Base-by-base conservation (phyloP, 2,113 vertebrate species). In the Perca fluviatilis region DNA sequence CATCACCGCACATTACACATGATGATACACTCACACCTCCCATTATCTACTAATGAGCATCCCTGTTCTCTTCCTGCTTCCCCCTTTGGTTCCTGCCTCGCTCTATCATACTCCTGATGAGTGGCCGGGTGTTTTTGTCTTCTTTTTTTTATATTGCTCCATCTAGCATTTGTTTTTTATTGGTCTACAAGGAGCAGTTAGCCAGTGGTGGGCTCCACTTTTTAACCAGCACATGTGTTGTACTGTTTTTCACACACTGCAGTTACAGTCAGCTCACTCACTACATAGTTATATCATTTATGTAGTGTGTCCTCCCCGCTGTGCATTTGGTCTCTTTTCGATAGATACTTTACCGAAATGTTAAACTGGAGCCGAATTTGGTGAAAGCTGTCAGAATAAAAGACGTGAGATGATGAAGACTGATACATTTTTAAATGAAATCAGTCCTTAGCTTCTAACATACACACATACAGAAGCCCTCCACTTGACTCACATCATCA, bases 81-180 rank as follows among this genome's bases (percentile, higher is more conserved):
- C 60, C 36, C 76, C 57, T 50, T 64, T 62, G 50, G 36, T 47
- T 70, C 61, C 46, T 1, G 54, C 78, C 73, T 82, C 25, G 11
- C 69, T 80, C 54, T 56, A 70, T 86, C 87, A 89, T 74, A 21
- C 83, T 87, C 77, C 67, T 77, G 68, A 86, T 60, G 79, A 81
- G 86, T 78, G 77, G 80, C 64, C 83, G 47, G 58, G 49, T 49
- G 80, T 63, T 74, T 61, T 19, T 25, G 63, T 62, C 25, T 7
- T 63, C 56, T 75, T 33, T 64, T 27, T 82, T 91, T 90, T 89
- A 88, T 90, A 92, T 82, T 86, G 79, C 92, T 89, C 86, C 90
- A 91, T 92, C 91, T 74, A 91, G 89, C 88, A 91, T 92, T 93
- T 88, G 89, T 86, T 91, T 89, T 95, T 96, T 95, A 95, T 95